Evolutionary conservation across 1,140 invertebrate genomes (phyloP).

Genomic region (Grapholita molesta): DNA sequence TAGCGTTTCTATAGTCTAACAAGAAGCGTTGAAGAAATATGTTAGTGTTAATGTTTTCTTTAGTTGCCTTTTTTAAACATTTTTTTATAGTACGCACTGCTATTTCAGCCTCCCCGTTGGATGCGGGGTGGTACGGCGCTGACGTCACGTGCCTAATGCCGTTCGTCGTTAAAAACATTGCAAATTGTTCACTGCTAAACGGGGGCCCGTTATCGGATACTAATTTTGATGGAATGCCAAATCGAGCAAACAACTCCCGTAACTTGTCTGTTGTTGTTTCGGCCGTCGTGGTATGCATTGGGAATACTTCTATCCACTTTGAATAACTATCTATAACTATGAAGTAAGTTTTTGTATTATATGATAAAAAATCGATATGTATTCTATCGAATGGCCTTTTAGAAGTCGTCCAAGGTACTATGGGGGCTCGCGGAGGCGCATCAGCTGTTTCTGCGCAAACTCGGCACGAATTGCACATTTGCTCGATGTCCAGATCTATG

Average conservation of each 20-base stretch:
- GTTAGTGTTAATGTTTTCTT: too few species aligned
- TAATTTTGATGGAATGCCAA: slow-evolving; percentile 29
- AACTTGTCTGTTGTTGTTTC: background rate
- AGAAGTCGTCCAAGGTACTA: slow-evolving; percentile 7
- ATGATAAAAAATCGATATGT: slow-evolving; percentile 20
- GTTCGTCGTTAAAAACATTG: slow-evolving; percentile 30
- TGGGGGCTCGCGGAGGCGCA: background rate
- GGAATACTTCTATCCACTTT: slow-evolving; percentile 18
- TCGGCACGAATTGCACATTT: too few species aligned
- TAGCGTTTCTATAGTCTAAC: too few species aligned
- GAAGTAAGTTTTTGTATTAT: background rate
- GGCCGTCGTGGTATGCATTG: background rate
- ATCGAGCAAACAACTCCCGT: background rate
- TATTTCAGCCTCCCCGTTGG: slow-evolving; percentile 38
- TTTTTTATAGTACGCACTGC: too few species aligned
- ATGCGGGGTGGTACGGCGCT: slow-evolving; percentile 29
- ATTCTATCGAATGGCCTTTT: slow-evolving; percentile 3
- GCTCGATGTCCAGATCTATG: too few species aligned
- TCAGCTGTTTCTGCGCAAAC: slow-evolving; percentile 17
- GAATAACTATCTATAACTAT: slow-evolving; percentile 18
- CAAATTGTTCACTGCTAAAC: slow-evolving; percentile 34
- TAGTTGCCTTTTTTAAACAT: too few species aligned
- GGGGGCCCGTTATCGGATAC: slow-evolving; percentile 31
- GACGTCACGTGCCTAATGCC: slow-evolving; percentile 33
- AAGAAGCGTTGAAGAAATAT: too few species aligned